Conservation (phyloP, 2,888 invertebrate species). For the Hirtodrosophila duncani region DNA sequence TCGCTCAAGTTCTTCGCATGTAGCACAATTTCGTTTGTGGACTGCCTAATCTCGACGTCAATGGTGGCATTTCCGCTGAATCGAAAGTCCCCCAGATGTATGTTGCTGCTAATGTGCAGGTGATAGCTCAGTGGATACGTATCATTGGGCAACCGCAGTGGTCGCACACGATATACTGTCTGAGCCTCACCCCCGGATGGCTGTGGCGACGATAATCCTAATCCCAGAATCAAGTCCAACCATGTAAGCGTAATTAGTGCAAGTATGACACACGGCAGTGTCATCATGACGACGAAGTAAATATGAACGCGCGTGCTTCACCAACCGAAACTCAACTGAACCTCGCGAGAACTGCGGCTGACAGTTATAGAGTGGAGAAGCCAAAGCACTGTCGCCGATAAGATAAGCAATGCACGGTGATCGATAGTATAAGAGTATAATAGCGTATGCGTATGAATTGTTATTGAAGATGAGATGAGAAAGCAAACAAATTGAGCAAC, state of each 20-base stretch:
- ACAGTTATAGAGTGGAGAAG: too few relatives aligned
- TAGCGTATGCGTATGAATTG: background rate
- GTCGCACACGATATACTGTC: slow-evolving; percentile 21
- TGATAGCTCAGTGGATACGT: slow-evolving; percentile 81
- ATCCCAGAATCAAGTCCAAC: slow-evolving; percentile 19
- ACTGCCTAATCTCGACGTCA: slow-evolving; percentile 59
- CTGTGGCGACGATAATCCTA: too few relatives aligned
- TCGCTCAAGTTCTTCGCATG: slow-evolving; percentile 69
- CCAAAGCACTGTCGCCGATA: slow-evolving; percentile 44
- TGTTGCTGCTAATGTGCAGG: slow-evolving; percentile 66
- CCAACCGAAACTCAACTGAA: slow-evolving; percentile 58
- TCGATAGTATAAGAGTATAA: slow-evolving; percentile 24
- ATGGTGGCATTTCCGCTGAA: slow-evolving; percentile 74
- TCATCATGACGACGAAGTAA: slow-evolving; percentile 34
- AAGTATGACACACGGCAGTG: slow-evolving; percentile 18
- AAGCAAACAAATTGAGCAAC: background rate
- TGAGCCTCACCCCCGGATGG: slow-evolving; percentile 3
- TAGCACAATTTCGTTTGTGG: slow-evolving; percentile 74
- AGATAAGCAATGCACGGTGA: slow-evolving; percentile 49
- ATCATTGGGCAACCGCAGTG: slow-evolving; percentile 80
- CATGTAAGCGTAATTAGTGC: slow-evolving; percentile 22
- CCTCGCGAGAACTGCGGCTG: slow-evolving; percentile 14
- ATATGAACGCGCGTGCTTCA: slow-evolving; percentile 38
- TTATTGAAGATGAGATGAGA: background rate
- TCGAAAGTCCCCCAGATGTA: slow-evolving; percentile 60